Evolutionary conservation across 2,113 vertebrate species (phyloP), one percentile per base, ranked within the genome.

Genomic region (Tautogolabrus adspersus): DNA sequence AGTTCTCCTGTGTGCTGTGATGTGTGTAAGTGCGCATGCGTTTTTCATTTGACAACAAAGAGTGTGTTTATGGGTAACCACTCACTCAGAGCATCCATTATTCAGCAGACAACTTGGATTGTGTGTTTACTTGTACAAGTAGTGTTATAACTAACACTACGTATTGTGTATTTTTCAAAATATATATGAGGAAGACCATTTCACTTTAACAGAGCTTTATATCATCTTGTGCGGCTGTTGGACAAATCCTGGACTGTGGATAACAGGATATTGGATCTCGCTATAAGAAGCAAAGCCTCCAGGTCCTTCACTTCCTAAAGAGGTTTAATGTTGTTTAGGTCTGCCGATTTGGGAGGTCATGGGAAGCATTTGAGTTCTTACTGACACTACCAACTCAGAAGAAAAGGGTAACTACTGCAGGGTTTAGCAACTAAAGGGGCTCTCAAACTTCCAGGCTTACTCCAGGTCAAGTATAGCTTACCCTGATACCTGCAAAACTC

Each of bases 261-360:
- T 66, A 62, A 82, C 81, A 80, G 81, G 81, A 89, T 85, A 76
- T 68, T 57, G 62, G 55, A 54, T 77, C 49, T 79, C 67, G 66
- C 26, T 68, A 23, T 37, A 60, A 75, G 66, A 68, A n/a, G 49
- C 63, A 69, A 56, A 58, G n/a, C 38, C 77, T 75, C 21, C 47
- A 61, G 47, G 77, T 83, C 77, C n/a, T 66, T 15, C 44, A 22
- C 73, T 66, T 60, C 66, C 58, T 81, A 78, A 72, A 76, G 59
- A 63, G 66, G 59, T 82, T 84, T 78, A 75, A 65, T 72, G 57
- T 52, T 6, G 73, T 77, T 77, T 46, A 57, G 74, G 49, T 65
- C 40, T 56, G 74, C 10, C 55, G 72, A 66, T 80, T 70, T 76
- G 52, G 49, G 19, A 75, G 81, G 78, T 88, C 73, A 55, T 30